Evolutionary conservation across 1,140 invertebrate genomes (phyloP), one percentile per base, ranked within the genome.

Genomic region (Drosophila kanapiae): DNA sequence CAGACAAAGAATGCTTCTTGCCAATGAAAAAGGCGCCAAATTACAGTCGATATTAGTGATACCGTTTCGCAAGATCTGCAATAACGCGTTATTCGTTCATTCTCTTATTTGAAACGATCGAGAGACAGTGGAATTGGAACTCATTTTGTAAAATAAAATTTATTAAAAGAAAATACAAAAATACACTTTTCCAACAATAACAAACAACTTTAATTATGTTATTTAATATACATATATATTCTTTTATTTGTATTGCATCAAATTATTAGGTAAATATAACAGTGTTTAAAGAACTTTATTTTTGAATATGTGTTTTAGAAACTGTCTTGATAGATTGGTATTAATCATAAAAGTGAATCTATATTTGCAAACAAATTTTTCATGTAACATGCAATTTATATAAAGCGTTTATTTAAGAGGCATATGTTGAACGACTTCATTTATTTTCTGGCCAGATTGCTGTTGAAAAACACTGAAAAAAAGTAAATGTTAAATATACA

Each of bases 281-380:
- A 70, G 67, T 70, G 49, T 70, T 70, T 70, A 53, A 70, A 70
- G 62, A 70, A 67, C 67, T 47, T 45, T 54, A 54, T 61, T 67
- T 47, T 68, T 51, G 47, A 70, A 65, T 70, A 70, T 67, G 61
- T 67, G 67, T 70, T 70, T 70, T 42, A 70, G 64, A 68, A 70
- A 70, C 67, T 38, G 31, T 70, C 45, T 70, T 49, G 67, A 40
- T 70, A 70, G 33, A 48, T 70, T 70, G 37, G 8, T 67, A 69
- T 67, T 49, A 69, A 53, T 70, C 65, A 67, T 51, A 54, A 64
- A 70, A 35, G 48, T 45, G 18, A 70, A 53, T 69, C n/a, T 49
- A 67, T 53, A 53, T 54, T 31, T 70, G 11, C 38, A 70, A 53
- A 45, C n/a, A 54, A 54, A 65, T 33, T 54, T 43, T 7, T 43